phyloP scores from a whole-genome alignment of 2,888 invertebrate species.

The Aspidiotus destructor region DNA sequence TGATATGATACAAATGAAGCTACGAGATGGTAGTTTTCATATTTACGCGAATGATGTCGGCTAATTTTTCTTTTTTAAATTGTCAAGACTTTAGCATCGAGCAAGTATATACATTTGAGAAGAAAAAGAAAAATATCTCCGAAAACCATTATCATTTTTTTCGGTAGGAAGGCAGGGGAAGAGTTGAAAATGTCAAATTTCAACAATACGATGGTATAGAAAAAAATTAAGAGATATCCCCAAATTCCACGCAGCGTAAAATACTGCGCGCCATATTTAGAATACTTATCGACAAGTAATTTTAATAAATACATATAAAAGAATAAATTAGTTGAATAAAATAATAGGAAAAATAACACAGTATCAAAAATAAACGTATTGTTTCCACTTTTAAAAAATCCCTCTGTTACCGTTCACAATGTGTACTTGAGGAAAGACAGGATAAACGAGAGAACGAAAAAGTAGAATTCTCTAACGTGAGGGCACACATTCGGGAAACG shows the following conservation, averaged over 20 bases:
- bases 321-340: constrained; percentile 16
- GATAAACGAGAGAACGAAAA: constrained; percentile 6
- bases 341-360: constrained; percentile 27
- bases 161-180: no score
- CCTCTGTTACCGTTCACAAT: constrained; percentile 15
- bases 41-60: no score
- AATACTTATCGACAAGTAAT: constrained; percentile 24
- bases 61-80: no score
- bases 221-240: constrained; percentile 15
- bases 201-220: no score
- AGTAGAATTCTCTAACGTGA: neutral
- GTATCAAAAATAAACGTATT: constrained; percentile 33
- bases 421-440: constrained; percentile 6
- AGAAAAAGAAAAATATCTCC: no score
- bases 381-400: constrained; percentile 34
- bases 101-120: no score
- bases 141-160: no score
- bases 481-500: neutral
- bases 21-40: no score
- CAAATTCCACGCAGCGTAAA: constrained; percentile 32
- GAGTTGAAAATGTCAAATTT: no score
- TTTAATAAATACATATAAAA: constrained; percentile 26
- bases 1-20: no score
- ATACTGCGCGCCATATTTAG: constrained; percentile 30
- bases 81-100: no score